These are phyloP conservation scores for Sceloporus undulatus DNA, from an alignment of 2,113 vertebrate genomes.

Conservation along the genomic window DNA sequence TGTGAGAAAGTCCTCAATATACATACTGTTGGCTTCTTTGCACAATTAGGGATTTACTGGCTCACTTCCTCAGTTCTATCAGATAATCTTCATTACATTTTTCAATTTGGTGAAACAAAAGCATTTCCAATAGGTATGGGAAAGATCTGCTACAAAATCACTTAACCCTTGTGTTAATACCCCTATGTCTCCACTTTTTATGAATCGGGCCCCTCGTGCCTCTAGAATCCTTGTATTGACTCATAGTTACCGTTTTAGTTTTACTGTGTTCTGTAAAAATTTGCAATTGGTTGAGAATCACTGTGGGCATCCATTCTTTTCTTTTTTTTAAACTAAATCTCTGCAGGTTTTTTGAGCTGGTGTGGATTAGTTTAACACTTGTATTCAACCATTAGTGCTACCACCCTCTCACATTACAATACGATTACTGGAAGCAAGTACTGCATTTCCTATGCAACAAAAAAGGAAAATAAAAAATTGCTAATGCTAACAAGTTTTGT, in stretches of 20 bases:
- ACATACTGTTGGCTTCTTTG: background rate
- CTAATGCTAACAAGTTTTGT: slow-evolving; percentile 86
- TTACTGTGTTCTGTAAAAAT: slow-evolving; percentile 88
- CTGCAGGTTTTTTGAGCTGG: slow-evolving; percentile 89
- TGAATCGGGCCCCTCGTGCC: slow-evolving; percentile 93
- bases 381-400: slow-evolving; percentile 91
- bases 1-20: slow-evolving; percentile 47
- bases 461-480: slow-evolving; percentile 97
- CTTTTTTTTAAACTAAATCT: slow-evolving; percentile 89
- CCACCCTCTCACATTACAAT: slow-evolving; percentile 94
- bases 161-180: slow-evolving; percentile 82
- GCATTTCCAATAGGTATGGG: slow-evolving; percentile 60
- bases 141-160: slow-evolving; percentile 73
- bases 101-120: slow-evolving; percentile 48
- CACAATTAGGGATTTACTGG: slow-evolving; percentile 14
- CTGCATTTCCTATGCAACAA: slow-evolving; percentile 99
- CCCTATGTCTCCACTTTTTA: slow-evolving; percentile 77
- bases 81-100: slow-evolving; percentile 44
- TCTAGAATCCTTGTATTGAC: slow-evolving; percentile 93
- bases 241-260: slow-evolving; percentile 87
- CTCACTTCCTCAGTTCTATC: slow-evolving; percentile 38
- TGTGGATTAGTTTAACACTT: slow-evolving; percentile 91
- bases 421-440: slow-evolving; percentile 98
- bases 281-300: slow-evolving; percentile 91
- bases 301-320: slow-evolving; percentile 91